Conservation (phyloP, 2,888 invertebrate genomes). For the Reticulitermes lucifugus region DNA sequence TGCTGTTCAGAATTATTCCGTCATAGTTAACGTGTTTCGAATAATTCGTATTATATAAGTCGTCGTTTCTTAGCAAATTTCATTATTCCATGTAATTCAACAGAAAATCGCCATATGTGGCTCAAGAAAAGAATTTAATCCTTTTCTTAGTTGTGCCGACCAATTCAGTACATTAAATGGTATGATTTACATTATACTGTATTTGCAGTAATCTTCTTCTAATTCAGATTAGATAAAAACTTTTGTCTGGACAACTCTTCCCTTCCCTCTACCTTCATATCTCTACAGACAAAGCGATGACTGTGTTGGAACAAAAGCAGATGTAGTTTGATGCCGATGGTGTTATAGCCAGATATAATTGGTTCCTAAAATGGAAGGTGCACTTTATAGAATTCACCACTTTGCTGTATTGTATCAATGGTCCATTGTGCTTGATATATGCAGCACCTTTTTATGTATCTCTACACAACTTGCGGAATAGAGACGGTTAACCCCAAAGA, state of each 20-base stretch:
- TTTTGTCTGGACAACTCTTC: not conserved
- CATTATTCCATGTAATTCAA: no score
- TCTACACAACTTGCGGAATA: not conserved
- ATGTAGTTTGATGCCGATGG: not conserved
- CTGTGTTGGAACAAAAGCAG: not conserved
- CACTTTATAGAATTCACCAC: not conserved
- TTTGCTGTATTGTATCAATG: not conserved
- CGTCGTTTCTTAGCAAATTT: no score
- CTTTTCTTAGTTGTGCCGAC: no score
- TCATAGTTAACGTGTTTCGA: no score
- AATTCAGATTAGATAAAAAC: not conserved
- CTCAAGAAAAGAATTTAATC: no score
- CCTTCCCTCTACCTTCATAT: not conserved
- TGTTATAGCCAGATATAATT: not conserved
- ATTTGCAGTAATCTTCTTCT: not conserved
- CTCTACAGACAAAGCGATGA: not conserved
- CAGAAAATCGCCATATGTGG: no score
- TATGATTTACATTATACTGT: no score
- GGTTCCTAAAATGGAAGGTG: constrained; percentile 7
- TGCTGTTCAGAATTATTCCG: no score
- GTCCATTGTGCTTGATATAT: not conserved
- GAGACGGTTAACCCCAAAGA: not conserved
- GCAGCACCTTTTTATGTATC: not conserved
- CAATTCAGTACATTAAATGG: no score
- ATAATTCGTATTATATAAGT: no score